Conservation (phyloP, 2,797 vertebrate species). For the Pangasius mekongensis region DNA sequence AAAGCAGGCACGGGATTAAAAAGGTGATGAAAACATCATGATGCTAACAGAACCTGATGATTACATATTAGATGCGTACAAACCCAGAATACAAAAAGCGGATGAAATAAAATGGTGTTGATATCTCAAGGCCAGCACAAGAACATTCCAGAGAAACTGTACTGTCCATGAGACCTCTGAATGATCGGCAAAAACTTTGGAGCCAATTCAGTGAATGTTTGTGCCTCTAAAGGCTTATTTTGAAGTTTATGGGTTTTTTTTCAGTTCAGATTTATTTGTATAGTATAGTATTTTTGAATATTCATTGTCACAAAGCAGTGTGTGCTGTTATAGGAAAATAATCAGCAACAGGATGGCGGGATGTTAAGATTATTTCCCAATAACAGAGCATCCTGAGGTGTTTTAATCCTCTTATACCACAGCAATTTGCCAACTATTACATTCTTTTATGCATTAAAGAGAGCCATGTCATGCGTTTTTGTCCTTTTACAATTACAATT, state of each 20-base stretch:
- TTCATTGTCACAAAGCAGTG: background rate
- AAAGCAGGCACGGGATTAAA: conserved; percentile 54
- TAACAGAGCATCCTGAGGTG: background rate
- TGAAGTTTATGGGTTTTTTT: background rate
- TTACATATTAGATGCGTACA: conserved; percentile 50
- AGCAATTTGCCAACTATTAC: background rate
- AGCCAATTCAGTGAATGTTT: background rate
- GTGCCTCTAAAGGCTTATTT: background rate
- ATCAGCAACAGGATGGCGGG: too few species aligned
- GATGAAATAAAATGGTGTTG: background rate
- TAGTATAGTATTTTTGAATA: background rate
- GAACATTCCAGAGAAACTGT: background rate
- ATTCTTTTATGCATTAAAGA: background rate
- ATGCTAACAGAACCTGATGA: conserved; percentile 52
- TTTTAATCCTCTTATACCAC: background rate
- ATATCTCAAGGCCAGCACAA: conserved; percentile 25
- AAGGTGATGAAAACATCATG: conserved; percentile 48
- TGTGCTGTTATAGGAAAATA: too few species aligned
- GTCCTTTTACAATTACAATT: background rate
- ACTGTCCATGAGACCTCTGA: background rate
- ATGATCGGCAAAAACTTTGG: too few species aligned
- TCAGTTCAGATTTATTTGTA: background rate
- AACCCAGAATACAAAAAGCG: conserved; percentile 24
- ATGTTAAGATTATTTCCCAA: background rate
- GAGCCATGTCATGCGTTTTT: too few species aligned